Percentiles rank a stretch among this genome's conserved stretches.
These are phyloP conservation scores for Campoplex capitator DNA, from an alignment of 2,888 invertebrate genomes.

Conservation along the genomic window DNA sequence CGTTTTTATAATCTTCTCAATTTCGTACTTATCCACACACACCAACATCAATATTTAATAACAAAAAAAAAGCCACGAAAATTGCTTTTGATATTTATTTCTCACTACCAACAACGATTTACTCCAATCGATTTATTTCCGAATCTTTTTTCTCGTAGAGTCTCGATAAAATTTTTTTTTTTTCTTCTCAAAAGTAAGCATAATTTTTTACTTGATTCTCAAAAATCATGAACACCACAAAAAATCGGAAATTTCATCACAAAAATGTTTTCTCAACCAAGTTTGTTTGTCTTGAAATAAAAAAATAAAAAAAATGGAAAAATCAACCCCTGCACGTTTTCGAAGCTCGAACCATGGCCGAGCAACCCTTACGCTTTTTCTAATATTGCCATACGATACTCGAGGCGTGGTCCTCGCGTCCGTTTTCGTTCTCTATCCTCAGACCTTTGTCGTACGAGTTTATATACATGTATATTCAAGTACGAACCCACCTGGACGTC, in stretches of 20 bases:
- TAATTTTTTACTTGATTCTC: background rate
- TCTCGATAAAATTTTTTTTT: background rate
- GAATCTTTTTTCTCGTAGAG: background rate
- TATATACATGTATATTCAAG: constrained; percentile 17
- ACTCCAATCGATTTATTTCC: background rate
- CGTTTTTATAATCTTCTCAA: constrained; percentile 8
- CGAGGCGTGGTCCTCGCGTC: constrained; percentile 80
- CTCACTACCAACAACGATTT: constrained; percentile 3
- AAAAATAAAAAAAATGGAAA: constrained; percentile 16
- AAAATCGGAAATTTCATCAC: background rate
- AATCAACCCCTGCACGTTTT: constrained; percentile 41
- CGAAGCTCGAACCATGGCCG: constrained; percentile 42
- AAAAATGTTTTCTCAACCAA: background rate
- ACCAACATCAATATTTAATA: constrained; percentile 2
- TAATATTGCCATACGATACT: constrained; percentile 79
- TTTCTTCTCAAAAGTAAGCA: background rate
- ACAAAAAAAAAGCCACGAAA: background rate
- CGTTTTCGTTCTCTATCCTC: constrained; percentile 73
- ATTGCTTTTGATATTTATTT: background rate
- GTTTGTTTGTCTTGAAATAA: background rate
- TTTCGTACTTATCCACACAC: constrained; percentile 13
- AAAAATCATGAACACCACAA: background rate
- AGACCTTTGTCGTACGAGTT: constrained; percentile 74
- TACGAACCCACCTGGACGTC: constrained; percentile 77
- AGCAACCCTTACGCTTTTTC: constrained; percentile 79